Percentiles rank a stretch among this genome's conserved stretches.
These are phyloP conservation scores for Drosophila parvula DNA, from an alignment of 1,140 invertebrate genomes.

Conservation along the genomic window DNA sequence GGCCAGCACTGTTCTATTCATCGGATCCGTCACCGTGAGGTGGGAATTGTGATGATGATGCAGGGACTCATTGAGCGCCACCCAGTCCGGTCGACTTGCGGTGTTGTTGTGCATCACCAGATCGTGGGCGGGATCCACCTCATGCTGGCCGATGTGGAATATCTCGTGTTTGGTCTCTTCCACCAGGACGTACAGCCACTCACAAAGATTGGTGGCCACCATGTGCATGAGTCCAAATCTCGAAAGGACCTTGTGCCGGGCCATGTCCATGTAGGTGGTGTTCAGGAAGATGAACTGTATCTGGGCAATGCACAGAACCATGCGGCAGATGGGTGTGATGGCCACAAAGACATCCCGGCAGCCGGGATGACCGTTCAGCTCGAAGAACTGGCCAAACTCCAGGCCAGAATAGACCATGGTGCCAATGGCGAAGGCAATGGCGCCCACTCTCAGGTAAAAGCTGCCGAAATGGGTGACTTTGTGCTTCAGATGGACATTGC, in stretches of 20 bases:
- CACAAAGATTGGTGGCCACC: constrained; percentile 95
- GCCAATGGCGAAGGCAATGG: constrained; percentile 94
- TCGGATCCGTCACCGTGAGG: constrained; percentile 13
- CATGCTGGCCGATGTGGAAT: constrained; percentile 84
- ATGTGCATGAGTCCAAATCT: constrained; percentile 97
- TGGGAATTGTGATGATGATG: constrained; percentile 17
- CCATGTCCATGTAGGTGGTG: constrained; percentile 88
- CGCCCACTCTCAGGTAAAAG: constrained; percentile 94
- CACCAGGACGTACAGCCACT: constrained; percentile 94
- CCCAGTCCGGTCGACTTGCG: constrained; percentile 56
- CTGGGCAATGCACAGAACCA: constrained; percentile 95
- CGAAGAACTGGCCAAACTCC: constrained; percentile 93
- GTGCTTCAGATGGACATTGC: constrained; percentile 78
- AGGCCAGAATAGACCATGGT: constrained; percentile 96
- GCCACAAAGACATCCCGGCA: constrained; percentile 91
- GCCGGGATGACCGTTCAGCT: constrained; percentile 88
- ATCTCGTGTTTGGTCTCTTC: constrained; percentile 92
- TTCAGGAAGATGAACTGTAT: constrained; percentile 93
- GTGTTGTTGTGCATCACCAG: constrained; percentile 26
- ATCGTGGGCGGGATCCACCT: constrained; percentile 47
- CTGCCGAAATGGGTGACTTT: constrained; percentile 89
- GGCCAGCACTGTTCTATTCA: constrained; percentile 20
- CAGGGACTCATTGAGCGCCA: constrained; percentile 57
- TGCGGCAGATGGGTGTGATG: constrained; percentile 91
- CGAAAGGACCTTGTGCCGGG: constrained; percentile 94